Percentiles rank a stretch among this genome's conserved stretches.
Conservation (phyloP, 2,888 invertebrate genomes). For the Cordilura impudica region DNA sequence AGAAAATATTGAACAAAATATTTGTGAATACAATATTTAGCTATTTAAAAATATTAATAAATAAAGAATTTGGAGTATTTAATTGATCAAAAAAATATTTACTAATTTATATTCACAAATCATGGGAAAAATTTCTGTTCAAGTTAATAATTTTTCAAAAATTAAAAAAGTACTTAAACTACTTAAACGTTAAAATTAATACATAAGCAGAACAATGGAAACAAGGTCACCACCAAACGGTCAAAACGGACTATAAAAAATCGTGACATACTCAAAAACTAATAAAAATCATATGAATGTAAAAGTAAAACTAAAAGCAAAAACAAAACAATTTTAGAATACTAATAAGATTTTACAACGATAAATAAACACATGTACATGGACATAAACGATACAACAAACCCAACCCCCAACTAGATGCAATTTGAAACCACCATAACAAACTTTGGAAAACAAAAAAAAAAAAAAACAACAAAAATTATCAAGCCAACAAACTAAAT, state of each 20-base stretch:
- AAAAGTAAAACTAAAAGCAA: slow-evolving; percentile 17
- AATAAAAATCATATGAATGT: slow-evolving; percentile 11
- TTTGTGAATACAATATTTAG: no score
- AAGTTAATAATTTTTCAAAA: slow-evolving; percentile 10
- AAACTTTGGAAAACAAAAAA: slow-evolving; percentile 35
- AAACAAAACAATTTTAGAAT: slow-evolving; percentile 23
- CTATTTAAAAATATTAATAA: no score
- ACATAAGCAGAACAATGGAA: background rate
- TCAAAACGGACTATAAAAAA: slow-evolving; percentile 31
- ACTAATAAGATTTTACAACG: background rate
- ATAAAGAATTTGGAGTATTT: no score
- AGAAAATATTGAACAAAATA: no score
- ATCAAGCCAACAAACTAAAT: slow-evolving; percentile 26
- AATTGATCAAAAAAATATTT: no score
- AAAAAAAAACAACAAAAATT: slow-evolving; percentile 18
- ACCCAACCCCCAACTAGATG: background rate
- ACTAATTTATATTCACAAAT: slow-evolving; percentile 27
- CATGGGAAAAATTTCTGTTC: slow-evolving; percentile 42
- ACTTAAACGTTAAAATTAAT: background rate
- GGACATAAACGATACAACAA: background rate
- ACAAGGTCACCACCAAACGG: slow-evolving; percentile 49
- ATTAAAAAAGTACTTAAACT: background rate
- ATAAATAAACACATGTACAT: background rate
- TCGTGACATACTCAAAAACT: slow-evolving; percentile 44
- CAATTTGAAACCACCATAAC: slow-evolving; percentile 24